A percentile compares a stretch with the other conserved stretches of the same genome.
These are phyloP conservation scores for Pionites leucogaster DNA, from an alignment of 2,113 vertebrate genomes.

Conservation along the genomic window DNA sequence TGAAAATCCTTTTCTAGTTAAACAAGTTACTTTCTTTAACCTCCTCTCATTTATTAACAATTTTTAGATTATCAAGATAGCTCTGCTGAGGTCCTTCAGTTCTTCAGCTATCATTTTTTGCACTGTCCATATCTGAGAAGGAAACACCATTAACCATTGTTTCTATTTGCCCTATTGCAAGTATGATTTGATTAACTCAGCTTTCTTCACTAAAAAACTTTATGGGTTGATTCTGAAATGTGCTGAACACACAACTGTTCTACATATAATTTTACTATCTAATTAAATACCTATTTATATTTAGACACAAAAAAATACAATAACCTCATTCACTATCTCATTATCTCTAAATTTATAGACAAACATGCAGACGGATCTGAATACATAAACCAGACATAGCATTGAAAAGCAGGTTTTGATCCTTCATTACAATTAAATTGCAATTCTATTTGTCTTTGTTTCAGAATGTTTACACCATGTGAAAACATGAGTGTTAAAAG, in stretches of 20 bases:
- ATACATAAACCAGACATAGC: not conserved
- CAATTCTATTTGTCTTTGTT: not conserved
- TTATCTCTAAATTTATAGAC: not conserved
- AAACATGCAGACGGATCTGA: not conserved
- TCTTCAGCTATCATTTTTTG: not conserved
- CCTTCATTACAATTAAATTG: not conserved
- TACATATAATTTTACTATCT: not conserved
- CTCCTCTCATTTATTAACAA: not conserved
- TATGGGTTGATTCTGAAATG: not conserved
- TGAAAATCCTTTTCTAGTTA: not conserved
- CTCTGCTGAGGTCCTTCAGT: not conserved
- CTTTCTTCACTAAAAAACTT: not conserved
- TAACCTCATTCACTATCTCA: not conserved
- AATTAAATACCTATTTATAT: conserved; percentile 1
- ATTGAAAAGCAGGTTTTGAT: not conserved
- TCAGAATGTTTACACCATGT: rapidly evolving
- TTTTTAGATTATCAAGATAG: not conserved
- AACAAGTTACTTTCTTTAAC: not conserved
- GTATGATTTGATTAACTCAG: not conserved
- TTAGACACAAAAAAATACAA: not conserved
- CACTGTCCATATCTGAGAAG: not conserved
- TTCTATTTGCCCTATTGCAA: not conserved
- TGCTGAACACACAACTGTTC: not conserved
- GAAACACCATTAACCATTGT: not conserved
- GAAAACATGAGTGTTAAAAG: not conserved